phyloP scores from a whole-genome alignment of 2,113 vertebrate genomes.

The Eulacestoma nigropectus region DNA sequence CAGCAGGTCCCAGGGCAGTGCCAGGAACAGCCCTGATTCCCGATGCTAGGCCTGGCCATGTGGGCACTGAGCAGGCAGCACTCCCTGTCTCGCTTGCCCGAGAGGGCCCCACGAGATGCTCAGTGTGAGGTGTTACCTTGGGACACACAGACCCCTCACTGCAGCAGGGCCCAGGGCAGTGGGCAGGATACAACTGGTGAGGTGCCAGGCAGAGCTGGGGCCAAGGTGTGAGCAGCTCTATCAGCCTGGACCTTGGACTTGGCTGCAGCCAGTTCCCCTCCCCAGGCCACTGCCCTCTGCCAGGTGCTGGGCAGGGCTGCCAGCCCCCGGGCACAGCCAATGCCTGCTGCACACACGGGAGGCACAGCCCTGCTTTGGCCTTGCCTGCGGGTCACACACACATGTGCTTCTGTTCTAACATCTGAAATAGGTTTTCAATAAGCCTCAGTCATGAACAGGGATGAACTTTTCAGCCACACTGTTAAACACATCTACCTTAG shows the following conservation, averaged over 20 bases:
- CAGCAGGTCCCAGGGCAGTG: background rate
- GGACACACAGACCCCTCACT: fast-evolving
- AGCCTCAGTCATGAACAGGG: background rate
- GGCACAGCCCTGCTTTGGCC: background rate
- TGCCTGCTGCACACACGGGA: fast-evolving
- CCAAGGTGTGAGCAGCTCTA: fast-evolving
- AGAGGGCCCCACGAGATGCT: fast-evolving
- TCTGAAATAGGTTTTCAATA: background rate
- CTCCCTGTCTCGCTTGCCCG: fast-evolving
- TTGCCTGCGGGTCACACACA: fast-evolving
- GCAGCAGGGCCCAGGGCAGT: fast-evolving
- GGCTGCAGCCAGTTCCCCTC: background rate
- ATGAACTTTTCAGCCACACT: background rate
- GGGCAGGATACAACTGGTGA: background rate
- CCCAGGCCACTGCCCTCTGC: background rate
- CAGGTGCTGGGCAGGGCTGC: background rate
- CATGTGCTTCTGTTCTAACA: background rate
- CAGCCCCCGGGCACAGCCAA: background rate
- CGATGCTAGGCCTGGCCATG: fast-evolving
- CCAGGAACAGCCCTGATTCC: background rate
- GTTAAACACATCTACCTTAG: background rate
- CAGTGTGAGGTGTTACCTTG: no score
- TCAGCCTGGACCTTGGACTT: conserved; percentile 22
- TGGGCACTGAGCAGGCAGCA: background rate
- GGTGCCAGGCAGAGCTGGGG: background rate